Conservation (phyloP, 1,140 invertebrate species). For the Leptestheria dahalacensis region DNA sequence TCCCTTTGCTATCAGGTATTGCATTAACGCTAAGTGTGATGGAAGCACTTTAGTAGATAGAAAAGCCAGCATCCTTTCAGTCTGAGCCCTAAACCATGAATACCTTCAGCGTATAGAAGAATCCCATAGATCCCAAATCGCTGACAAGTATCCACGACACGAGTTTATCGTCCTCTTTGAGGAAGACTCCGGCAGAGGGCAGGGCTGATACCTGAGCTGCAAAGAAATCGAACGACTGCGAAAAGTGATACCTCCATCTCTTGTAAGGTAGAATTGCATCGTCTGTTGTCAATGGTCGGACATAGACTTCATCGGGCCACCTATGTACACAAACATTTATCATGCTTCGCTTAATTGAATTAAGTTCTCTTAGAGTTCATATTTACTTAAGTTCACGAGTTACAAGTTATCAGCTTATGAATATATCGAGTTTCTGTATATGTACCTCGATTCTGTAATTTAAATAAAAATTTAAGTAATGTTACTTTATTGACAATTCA, state of each 20-base stretch:
- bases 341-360: not conserved
- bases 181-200: not conserved
- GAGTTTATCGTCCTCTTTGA: not conserved
- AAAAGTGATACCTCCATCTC: not conserved
- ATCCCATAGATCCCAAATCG: not conserved
- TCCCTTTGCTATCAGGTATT: not conserved
- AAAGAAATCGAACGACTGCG: not conserved
- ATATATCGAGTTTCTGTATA: not conserved
- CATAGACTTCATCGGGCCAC: not conserved
- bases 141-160: not conserved
- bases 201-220: not conserved
- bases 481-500: no score
- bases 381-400: not conserved
- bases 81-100: not conserved
- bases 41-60: not conserved
- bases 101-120: not conserved
- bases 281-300: not conserved
- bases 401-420: not conserved
- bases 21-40: not conserved
- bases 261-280: not conserved
- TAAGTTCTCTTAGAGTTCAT: not conserved
- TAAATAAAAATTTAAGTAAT: no score
- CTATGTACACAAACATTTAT: not conserved
- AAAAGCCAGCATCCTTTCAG: not conserved
- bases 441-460: no score